Evolutionary conservation across 2,888 invertebrate genomes (phyloP).

Genomic region (Cheilosia grossa): DNA sequence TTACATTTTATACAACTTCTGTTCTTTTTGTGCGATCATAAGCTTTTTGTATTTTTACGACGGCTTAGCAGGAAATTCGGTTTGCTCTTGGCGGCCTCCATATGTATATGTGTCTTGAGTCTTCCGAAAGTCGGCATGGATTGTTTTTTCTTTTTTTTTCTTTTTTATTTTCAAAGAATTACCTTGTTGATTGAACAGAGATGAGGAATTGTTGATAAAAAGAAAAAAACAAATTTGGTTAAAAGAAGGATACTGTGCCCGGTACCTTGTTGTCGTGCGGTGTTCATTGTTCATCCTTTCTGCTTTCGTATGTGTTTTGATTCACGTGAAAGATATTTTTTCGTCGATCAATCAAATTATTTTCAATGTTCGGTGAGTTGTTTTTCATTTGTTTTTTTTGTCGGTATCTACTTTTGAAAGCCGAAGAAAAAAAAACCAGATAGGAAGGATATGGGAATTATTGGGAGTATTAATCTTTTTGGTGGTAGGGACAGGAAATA

Average conservation of each 20-base stretch:
- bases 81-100: background rate
- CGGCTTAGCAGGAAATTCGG: slow-evolving; percentile 27
- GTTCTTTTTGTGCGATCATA: background rate
- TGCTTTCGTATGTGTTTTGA: slow-evolving; percentile 39
- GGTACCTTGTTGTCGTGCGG: background rate
- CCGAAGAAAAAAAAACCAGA: background rate
- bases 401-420: slow-evolving; percentile 4
- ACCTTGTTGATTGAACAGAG: slow-evolving; percentile 49
- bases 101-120: background rate
- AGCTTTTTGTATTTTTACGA: slow-evolving; percentile 9
- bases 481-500: slow-evolving; percentile 40
- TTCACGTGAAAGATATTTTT: slow-evolving; percentile 59
- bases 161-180: slow-evolving; percentile 7
- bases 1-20: background rate
- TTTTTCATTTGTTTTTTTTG: slow-evolving; percentile 21
- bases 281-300: slow-evolving; percentile 26
- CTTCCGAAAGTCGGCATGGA: slow-evolving; percentile 1
- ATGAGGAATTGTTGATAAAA: slow-evolving; percentile 33
- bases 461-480: slow-evolving; percentile 10
- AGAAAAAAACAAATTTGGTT: background rate
- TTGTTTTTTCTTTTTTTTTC: background rate
- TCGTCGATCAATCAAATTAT: slow-evolving; percentile 66
- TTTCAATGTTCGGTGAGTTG: slow-evolving; percentile 32
- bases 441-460: slow-evolving; percentile 25
- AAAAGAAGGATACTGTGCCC: slow-evolving; percentile 20